Base-by-base conservation (phyloP, 2,113 vertebrate genomes). In the Phrynosoma blainvillii region DNA sequence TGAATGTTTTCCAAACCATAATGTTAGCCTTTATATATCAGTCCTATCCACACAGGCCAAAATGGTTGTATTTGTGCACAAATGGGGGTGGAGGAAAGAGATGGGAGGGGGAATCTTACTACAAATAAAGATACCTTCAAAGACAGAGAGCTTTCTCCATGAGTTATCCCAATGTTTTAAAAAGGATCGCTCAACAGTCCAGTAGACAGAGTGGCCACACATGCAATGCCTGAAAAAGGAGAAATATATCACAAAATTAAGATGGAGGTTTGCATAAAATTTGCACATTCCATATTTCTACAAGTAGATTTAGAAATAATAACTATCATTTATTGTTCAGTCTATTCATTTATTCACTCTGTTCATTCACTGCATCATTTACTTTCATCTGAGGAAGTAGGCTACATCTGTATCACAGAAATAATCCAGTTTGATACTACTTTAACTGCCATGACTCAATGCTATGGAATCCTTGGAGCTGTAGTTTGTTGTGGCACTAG, bases 1-100 rank as follows among this genome's bases (percentile, higher is more conserved):
- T 87, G 25, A 89, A 75, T 92, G 36, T 94, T 93, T 95, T 95
- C 92, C 92, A 93, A 89, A 85, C 71, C 81, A 77, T 96, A 94
- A 94, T 94, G 93, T 94, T 78, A 94, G 90, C 13, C 79, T 91
- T 92, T 93, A 93, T 87, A 52, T 73, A 85, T 80, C 81, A 89
- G 93, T 86, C 90, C 82, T 94, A 0, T 92, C 88, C 90, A 84
- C 91, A 88, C 90, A 91, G 92, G 12, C 68, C 88, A 79, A 79
- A 79, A 92, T 87, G 94, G 79, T 11, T 94, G 89, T 7, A 84
- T 94, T 92, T 93, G 94, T 94, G 91, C 88, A 91, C 94, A 94
- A 93, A 25, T 23, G 79, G 23, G 81, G 88, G 75, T 56, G 52
- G 52, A 10, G 56, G 30, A 36, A 6, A 16, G 20, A 25, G 18